A percentile compares a stretch with the other conserved stretches of the same genome.
These are phyloP conservation scores for Caloenas nicobarica DNA, from an alignment of 2,113 vertebrate genomes.

Conservation along the genomic window DNA sequence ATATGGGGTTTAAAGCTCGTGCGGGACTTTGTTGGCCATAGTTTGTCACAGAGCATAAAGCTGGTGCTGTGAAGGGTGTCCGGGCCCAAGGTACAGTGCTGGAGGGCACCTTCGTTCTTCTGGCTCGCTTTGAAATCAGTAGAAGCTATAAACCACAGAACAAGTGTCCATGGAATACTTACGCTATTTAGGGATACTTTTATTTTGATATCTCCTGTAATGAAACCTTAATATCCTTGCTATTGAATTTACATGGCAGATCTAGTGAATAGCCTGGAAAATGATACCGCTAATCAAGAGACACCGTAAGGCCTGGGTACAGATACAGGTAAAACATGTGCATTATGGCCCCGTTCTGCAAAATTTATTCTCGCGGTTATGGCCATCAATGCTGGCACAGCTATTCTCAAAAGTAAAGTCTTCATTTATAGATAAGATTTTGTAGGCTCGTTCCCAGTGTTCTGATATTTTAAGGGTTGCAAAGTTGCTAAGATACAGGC, in stretches of 20 bases:
- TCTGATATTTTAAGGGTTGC: constrained; percentile 39
- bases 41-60: neutral
- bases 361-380: constrained; percentile 5
- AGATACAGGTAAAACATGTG: neutral
- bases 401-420: constrained; percentile 7
- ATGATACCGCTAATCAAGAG: neutral
- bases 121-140: neutral
- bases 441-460: neutral
- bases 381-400: neutral
- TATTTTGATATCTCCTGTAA: neutral
- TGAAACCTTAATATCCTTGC: neutral
- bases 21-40: neutral
- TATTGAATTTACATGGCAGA: neutral
- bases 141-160: neutral
- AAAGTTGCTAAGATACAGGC: constrained; percentile 68
- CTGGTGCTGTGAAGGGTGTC: neutral
- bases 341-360: neutral
- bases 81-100: neutral
- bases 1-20: accelerated
- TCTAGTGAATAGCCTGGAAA: neutral
- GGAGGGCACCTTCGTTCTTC: accelerated
- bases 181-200: neutral
- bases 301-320: neutral
- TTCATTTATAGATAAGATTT: constrained; percentile 3
- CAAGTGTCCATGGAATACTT: neutral